phyloP scores from a whole-genome alignment of 1,140 invertebrate species.

The Ridgeia piscesae region DNA sequence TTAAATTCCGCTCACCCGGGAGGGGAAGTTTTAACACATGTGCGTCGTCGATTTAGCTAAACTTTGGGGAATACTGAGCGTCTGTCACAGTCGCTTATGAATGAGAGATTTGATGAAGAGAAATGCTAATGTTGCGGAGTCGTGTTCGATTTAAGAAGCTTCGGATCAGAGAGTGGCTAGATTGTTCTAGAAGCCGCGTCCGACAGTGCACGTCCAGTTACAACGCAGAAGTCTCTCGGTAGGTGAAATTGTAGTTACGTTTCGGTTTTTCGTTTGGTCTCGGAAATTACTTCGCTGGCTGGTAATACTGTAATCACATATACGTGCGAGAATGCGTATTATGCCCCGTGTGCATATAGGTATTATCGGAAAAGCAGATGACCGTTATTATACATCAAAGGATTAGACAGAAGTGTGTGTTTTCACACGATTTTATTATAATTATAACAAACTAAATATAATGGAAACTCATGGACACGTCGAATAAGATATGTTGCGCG shows the following conservation, averaged over 20 bases:
- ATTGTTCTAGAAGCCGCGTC: background rate
- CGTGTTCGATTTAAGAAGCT: background rate
- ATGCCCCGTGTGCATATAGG: too few relatives aligned
- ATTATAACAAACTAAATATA: too few relatives aligned
- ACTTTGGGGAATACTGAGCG: background rate
- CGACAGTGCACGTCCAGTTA: background rate
- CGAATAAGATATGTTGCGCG: too few relatives aligned
- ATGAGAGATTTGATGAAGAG: background rate
- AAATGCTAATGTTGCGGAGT: background rate
- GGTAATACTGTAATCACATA: too few relatives aligned
- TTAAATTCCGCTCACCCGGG: background rate
- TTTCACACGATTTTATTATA: too few relatives aligned
- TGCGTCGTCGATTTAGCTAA: too few relatives aligned
- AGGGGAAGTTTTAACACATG: background rate
- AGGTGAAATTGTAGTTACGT: background rate
- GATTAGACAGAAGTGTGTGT: too few relatives aligned
- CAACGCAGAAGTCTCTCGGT: background rate
- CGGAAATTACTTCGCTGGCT: background rate
- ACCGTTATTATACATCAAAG: too few relatives aligned
- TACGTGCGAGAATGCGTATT: too few relatives aligned
- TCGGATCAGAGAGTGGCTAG: background rate
- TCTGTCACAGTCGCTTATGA: background rate
- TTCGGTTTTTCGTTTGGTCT: too few relatives aligned
- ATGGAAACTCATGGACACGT: too few relatives aligned
- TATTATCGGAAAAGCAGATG: too few relatives aligned